Percentiles rank a stretch among this genome's conserved stretches.
Evolutionary conservation across 1,140 invertebrate species (phyloP).

Genomic region (Lineus longissimus): DNA sequence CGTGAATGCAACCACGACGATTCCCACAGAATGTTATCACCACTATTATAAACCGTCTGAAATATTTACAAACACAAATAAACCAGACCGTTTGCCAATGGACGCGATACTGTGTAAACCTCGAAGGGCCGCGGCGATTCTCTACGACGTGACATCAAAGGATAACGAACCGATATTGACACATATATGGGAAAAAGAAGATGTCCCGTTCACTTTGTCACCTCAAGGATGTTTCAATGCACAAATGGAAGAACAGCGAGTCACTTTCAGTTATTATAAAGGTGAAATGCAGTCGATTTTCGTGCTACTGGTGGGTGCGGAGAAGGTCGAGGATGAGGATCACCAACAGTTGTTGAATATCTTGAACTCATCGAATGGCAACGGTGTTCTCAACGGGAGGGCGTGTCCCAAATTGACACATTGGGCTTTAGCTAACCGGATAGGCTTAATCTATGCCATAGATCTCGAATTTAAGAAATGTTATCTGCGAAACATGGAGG

Average conservation of each 20-base stretch:
- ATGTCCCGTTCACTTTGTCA: background rate
- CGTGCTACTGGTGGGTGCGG: background rate
- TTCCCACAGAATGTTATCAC: background rate
- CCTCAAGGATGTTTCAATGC: background rate
- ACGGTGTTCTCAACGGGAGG: background rate
- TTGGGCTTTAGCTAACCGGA: background rate
- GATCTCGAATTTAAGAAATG: background rate
- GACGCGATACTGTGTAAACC: background rate
- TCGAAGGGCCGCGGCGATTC: background rate
- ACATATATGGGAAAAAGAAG: background rate
- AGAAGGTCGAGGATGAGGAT: background rate
- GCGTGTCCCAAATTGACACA: background rate
- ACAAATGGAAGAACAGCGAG: background rate
- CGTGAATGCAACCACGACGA: background rate
- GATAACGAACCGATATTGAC: background rate
- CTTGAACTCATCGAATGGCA: background rate
- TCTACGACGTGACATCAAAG: background rate
- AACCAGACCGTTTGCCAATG: background rate
- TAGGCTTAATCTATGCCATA: background rate
- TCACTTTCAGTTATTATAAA: background rate
- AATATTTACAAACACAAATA: background rate
- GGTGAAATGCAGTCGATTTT: slow-evolving; percentile 1
- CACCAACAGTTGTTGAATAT: background rate
- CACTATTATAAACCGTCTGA: background rate
- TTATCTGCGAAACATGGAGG: background rate